A percentile compares a stretch with the other conserved stretches of the same genome.
Evolutionary conservation across 2,113 vertebrate genomes (phyloP).

Genomic region (Microtus oregoni): DNA sequence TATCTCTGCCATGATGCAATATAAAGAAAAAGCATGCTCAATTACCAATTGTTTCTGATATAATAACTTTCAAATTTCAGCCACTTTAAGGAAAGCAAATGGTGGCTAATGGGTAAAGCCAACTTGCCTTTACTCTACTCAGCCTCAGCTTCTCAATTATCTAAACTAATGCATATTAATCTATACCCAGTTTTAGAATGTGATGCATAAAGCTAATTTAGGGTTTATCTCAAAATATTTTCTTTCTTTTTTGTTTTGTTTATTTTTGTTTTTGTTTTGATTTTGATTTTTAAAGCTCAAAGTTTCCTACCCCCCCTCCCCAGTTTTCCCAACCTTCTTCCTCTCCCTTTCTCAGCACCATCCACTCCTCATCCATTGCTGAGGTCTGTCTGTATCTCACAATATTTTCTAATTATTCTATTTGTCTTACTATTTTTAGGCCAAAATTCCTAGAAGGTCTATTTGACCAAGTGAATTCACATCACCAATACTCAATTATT

Average conservation of each 20-base stretch:
- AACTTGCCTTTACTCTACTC: background rate
- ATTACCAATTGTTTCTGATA: background rate
- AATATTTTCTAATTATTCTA: background rate
- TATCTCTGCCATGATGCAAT: background rate
- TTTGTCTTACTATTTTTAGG: background rate
- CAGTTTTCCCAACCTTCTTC: no score
- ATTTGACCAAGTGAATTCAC: background rate
- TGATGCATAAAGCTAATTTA: background rate
- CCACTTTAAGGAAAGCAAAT: background rate
- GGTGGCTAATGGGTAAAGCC: background rate
- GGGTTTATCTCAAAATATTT: background rate
- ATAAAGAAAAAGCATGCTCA: background rate
- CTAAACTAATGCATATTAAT: background rate
- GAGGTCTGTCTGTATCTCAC: background rate
- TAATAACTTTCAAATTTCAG: background rate
- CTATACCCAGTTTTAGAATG: background rate
- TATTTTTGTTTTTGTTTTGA: no score
- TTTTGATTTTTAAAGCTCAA: no score
- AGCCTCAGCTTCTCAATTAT: background rate
- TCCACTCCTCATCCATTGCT: no score
- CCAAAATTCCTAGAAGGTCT: background rate
- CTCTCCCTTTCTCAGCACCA: no score
- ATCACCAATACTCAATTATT: background rate
- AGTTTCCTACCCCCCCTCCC: no score
- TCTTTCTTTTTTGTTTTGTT: no score